Evolutionary conservation across 1,140 invertebrate genomes (phyloP).

Genomic region (Caenorhabditis tropicalis): DNA sequence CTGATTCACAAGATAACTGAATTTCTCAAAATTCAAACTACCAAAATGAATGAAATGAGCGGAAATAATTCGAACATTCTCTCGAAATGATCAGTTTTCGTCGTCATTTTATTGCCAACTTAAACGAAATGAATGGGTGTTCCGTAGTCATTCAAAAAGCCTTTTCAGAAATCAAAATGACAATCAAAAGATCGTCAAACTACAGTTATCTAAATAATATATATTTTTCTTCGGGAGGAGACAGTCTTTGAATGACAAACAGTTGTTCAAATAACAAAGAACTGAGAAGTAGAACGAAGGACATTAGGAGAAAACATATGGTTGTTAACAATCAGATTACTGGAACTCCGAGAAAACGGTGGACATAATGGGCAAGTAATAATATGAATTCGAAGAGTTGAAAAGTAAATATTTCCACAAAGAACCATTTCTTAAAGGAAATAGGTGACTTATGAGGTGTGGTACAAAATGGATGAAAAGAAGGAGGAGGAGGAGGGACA

Average conservation of each 20-base stretch:
- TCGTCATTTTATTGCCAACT: not conserved
- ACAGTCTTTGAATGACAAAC: not conserved
- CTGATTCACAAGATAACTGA: not conserved
- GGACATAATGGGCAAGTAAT: not conserved
- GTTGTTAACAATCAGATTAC: conserved; percentile 40
- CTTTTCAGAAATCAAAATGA: not conserved
- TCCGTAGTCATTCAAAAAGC: not conserved
- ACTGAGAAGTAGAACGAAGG: not conserved
- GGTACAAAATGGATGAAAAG: not conserved
- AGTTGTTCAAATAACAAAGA: conserved; percentile 26
- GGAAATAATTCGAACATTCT: not conserved
- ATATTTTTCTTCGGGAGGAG: not conserved
- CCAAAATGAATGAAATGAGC: not conserved
- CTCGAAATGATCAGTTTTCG: not conserved
- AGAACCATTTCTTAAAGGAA: not conserved
- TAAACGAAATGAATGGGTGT: not conserved
- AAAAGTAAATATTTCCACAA: conserved; percentile 27
- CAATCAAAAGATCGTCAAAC: conserved; percentile 4
- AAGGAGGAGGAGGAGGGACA: not conserved
- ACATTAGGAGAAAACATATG: not conserved
- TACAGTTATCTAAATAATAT: not conserved
- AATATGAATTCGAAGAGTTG: not conserved
- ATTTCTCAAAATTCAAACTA: not conserved
- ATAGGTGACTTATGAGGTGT: conserved; percentile 14
- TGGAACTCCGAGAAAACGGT: not conserved